Conservation (phyloP, 2,888 invertebrate species). For the Octonoba sinensis region DNA sequence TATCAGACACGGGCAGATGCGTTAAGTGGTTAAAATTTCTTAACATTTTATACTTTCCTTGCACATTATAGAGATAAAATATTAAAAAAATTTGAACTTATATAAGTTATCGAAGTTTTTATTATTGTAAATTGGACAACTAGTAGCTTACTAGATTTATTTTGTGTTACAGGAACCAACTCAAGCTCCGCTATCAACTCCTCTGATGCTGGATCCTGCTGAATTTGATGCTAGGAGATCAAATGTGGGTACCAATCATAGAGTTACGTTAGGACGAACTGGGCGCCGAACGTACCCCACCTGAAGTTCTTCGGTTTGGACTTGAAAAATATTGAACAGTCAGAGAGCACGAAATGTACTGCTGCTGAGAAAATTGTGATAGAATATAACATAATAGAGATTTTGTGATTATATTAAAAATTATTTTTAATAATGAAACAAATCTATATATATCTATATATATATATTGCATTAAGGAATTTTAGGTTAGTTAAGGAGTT, state of each 20-base stretch:
- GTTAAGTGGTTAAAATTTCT: no score
- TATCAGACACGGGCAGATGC: no score
- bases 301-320: slow-evolving; percentile 4
- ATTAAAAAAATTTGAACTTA: no score
- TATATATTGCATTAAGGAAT: slow-evolving; percentile 45
- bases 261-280: slow-evolving; percentile 30
- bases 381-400: slow-evolving; percentile 6
- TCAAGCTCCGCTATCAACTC: slow-evolving; percentile 28
- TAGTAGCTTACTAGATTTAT: no score
- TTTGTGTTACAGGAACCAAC: slow-evolving; percentile 15
- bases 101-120: no score
- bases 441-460: slow-evolving; percentile 40
- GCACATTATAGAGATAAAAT: no score
- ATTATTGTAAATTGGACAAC: no score
- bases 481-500: slow-evolving; percentile 46
- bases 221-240: slow-evolving; percentile 52
- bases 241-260: slow-evolving; percentile 11
- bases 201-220: slow-evolving; percentile 62
- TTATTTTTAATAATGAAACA: slow-evolving; percentile 48
- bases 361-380: slow-evolving; percentile 48
- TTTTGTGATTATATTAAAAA: slow-evolving; percentile 39
- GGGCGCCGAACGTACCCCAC: slow-evolving; percentile 58
- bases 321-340: neutral
- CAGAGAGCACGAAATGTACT: slow-evolving; percentile 7
- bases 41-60: no score